Evolutionary conservation across 2,888 invertebrate species (phyloP).

Genomic region (Caenorhabditis macrosperma): DNA sequence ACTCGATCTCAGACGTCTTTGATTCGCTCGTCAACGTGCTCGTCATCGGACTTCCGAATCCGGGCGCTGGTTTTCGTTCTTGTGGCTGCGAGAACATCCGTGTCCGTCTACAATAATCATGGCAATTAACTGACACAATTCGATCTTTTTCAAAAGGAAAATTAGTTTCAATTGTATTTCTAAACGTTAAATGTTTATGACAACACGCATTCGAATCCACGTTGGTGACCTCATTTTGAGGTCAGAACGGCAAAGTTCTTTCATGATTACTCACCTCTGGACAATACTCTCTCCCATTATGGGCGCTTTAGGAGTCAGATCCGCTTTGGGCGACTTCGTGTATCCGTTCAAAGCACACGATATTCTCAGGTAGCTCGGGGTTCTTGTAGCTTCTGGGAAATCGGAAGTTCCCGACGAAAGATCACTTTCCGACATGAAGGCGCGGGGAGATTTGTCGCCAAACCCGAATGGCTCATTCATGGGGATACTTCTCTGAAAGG

Average conservation of each 20-base stretch:
- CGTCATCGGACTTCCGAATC: constrained; percentile 45
- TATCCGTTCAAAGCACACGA: constrained; percentile 63
- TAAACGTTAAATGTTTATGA: background rate
- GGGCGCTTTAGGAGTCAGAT: constrained; percentile 24
- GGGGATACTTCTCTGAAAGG: constrained; percentile 25
- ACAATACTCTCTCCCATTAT: constrained; percentile 47
- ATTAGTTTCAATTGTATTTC: constrained; percentile 18
- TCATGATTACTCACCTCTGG: constrained; percentile 35
- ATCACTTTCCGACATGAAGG: constrained; percentile 60
- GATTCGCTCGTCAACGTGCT: constrained; percentile 28
- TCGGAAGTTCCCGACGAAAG: constrained; percentile 32
- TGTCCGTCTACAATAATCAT: constrained; percentile 35
- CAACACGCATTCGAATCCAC: background rate
- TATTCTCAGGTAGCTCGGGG: constrained; percentile 61
- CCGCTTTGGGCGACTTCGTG: constrained; percentile 48
- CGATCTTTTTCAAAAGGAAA: background rate
- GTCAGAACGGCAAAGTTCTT: background rate
- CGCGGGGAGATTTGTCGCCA: constrained; percentile 53
- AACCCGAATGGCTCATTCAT: constrained; percentile 50
- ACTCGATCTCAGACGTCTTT: constrained; percentile 34
- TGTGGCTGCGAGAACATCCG: constrained; percentile 56
- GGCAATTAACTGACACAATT: constrained; percentile 2
- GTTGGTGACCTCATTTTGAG: background rate
- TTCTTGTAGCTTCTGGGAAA: constrained; percentile 35
- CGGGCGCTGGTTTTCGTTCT: constrained; percentile 28